phyloP scores from a whole-genome alignment of 2,888 invertebrate species.

The Zaprionus lineosus region DNA sequence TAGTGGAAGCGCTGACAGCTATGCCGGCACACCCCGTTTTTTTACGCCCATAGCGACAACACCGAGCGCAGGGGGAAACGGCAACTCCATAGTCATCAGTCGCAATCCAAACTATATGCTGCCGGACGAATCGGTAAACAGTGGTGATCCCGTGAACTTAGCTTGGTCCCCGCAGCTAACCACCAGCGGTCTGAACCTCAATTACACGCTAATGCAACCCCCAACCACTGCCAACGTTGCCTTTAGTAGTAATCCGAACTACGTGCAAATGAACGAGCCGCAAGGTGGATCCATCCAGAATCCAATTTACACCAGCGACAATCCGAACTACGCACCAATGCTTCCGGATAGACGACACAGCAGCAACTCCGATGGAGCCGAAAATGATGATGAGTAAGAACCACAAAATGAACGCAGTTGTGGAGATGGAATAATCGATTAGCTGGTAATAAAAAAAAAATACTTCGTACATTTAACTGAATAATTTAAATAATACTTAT shows the following conservation, averaged over 20 bases:
- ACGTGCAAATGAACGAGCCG: slow-evolving; percentile 74
- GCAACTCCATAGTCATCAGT: slow-evolving; percentile 50
- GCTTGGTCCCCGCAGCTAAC: slow-evolving; percentile 43
- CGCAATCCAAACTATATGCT: slow-evolving; percentile 79
- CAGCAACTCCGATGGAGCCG: slow-evolving; percentile 54
- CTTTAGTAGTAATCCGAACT: slow-evolving; percentile 61
- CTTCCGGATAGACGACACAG: slow-evolving; percentile 16
- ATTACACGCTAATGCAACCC: slow-evolving; percentile 73
- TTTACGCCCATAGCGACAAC: slow-evolving; percentile 60
- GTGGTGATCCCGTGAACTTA: slow-evolving; percentile 24
- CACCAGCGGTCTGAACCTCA: slow-evolving; percentile 70
- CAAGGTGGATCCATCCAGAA: slow-evolving; percentile 8
- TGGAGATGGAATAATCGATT: neutral
- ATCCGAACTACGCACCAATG: slow-evolving; percentile 70
- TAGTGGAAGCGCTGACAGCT: slow-evolving; percentile 79
- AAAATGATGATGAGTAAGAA: slow-evolving; percentile 41
- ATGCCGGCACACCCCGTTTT: slow-evolving; percentile 69
- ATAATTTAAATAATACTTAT: neutral
- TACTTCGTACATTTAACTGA: no score
- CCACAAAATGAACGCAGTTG: neutral
- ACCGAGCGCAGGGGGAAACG: slow-evolving; percentile 39
- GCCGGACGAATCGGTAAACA: slow-evolving; percentile 71
- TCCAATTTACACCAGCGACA: slow-evolving; percentile 45
- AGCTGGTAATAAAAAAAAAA: neutral
- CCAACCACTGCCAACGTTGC: slow-evolving; percentile 4